A percentile compares a stretch with the other conserved stretches of the same genome.
Evolutionary conservation across 2,797 vertebrate genomes (phyloP).

Genomic region (Pelodytes ibericus): DNA sequence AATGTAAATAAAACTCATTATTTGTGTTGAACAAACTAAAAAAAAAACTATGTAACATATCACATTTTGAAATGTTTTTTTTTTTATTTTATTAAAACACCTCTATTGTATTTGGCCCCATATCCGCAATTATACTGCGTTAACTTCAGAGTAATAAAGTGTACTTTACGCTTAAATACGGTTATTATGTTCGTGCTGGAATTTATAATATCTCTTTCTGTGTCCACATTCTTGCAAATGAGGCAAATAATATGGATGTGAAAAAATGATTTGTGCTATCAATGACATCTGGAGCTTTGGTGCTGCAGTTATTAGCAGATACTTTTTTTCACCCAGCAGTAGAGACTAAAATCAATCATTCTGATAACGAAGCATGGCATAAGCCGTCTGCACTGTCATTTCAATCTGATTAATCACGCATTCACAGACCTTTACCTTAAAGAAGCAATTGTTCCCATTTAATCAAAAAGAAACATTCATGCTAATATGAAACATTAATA

Average conservation of each 20-base stretch:
- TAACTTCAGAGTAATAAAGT: constrained; percentile 31
- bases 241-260: constrained; percentile 67
- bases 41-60: too few relatives aligned
- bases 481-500: constrained; percentile 68
- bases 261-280: constrained; percentile 72
- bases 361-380: constrained; percentile 77
- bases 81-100: neutral
- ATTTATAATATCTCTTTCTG: constrained; percentile 65
- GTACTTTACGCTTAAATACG: constrained; percentile 72
- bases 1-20: too few relatives aligned
- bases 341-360: constrained; percentile 78
- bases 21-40: too few relatives aligned
- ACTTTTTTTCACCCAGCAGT: constrained; percentile 74
- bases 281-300: constrained; percentile 73
- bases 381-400: constrained; percentile 77
- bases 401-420: constrained; percentile 79
- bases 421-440: constrained; percentile 79
- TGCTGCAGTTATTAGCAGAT: constrained; percentile 77
- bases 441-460: constrained; percentile 80
- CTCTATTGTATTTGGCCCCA: too few relatives aligned
- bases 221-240: constrained; percentile 68
- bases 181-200: constrained; percentile 62
- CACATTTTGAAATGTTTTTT: too few relatives aligned
- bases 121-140: too few relatives aligned
- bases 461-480: constrained; percentile 76